Base-by-base conservation (phyloP, 2,888 invertebrate genomes). In the Dolomedes plantarius region DNA sequence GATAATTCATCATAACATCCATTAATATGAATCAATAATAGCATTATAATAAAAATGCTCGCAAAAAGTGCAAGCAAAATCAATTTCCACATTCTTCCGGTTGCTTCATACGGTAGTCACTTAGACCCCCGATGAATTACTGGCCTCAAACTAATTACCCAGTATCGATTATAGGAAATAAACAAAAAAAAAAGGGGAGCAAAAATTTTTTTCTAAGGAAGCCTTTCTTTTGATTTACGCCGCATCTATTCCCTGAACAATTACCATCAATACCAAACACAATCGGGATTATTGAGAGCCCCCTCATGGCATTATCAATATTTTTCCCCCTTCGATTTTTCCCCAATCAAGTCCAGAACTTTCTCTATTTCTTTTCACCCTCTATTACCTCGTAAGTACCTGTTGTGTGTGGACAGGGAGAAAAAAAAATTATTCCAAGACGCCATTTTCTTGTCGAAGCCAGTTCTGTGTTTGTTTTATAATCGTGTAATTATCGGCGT, bases 381-480 rank as follows among this genome's bases (percentile, higher is more conserved):
- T 36, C 56, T 36, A 73, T 73, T 80, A 67, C 28, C 23, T 68
- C 29, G 29, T 81, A 81, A 81, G 74, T 81, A 74, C 56, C 46
- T 79, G 74, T 81, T 68, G 68, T 32, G 68, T 32, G 13, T 27
- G 11, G 67, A 32, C 31, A 32, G 50, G 19, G 23, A 50, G 23
- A 27, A 28, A 71, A 41, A 68, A 68, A 77, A 23, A 23, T 1
- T 1, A 23, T 23, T 56, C 23, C 11, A 56, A 56, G 56, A 67
- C 50, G 36, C 23, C 31, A 67, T 46, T 74, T 74, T 62, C 28
- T 74, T 68, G 67, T 68, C 11, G 32, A 50, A 50, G 36, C 64
- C 28, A 73, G 65, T 32, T 79, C 41, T 80, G 19, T 80, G 31
- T 80, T 80, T 74, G 74, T 80, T 79, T 80, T 74, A 81, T 81